Percentiles rank a stretch among this genome's conserved stretches.
These are phyloP conservation scores for Ophioninae sp. DNA, from an alignment of 2,888 invertebrate species.

Conservation along the genomic window DNA sequence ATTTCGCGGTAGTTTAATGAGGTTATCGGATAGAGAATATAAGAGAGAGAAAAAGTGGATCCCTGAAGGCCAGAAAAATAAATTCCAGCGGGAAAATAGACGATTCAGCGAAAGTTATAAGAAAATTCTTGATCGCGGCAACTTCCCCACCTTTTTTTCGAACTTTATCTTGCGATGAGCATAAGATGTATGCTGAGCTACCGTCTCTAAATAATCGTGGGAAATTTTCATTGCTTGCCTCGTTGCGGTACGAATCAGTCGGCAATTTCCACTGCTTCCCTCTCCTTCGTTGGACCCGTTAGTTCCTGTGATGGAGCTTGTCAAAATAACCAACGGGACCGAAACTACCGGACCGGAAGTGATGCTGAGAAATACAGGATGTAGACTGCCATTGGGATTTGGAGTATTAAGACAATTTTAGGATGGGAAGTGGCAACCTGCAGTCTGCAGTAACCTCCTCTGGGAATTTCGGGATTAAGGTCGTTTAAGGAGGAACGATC, in stretches of 20 bases:
- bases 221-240: constrained; percentile 1
- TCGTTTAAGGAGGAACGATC: constrained; percentile 57
- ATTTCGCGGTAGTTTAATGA: not conserved
- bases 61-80: no score
- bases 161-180: not conserved
- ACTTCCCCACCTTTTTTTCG: not conserved
- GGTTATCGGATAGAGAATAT: not conserved
- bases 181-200: not conserved
- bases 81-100: no score
- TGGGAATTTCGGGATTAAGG: constrained; percentile 66
- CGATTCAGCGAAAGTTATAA: not conserved
- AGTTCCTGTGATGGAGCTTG: constrained; percentile 19
- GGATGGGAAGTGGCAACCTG: constrained; percentile 48
- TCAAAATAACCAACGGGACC: constrained; percentile 44
- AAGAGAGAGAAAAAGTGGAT: not conserved
- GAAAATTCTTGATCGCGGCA: not conserved
- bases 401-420: constrained; percentile 67
- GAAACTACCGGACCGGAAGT: constrained; percentile 23
- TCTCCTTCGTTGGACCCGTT: constrained; percentile 2
- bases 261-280: constrained; percentile 6
- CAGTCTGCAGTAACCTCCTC: constrained; percentile 46
- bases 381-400: constrained; percentile 66
- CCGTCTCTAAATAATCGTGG: not conserved
- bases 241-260: not conserved
- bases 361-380: constrained; percentile 50